phyloP scores from a whole-genome alignment of 2,797 vertebrate species.

The Clarias laeviceps region DNA sequence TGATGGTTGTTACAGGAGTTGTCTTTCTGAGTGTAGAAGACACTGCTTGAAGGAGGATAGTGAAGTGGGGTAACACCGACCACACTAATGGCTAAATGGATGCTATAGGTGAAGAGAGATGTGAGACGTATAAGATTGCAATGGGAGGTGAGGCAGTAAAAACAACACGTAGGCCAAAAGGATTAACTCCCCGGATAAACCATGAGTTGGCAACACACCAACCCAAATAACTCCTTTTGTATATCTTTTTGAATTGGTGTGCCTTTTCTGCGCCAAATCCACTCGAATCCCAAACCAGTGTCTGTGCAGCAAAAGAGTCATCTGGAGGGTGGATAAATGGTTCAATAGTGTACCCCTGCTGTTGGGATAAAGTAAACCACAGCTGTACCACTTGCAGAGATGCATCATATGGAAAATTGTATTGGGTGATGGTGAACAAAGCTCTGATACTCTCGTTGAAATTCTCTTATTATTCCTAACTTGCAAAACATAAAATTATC shows the following conservation, averaged over 20 bases:
- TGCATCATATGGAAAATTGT: background rate
- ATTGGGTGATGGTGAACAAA: background rate
- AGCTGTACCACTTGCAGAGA: slow-evolving; percentile 18
- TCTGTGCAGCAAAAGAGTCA: slow-evolving; percentile 10
- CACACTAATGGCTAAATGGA: background rate
- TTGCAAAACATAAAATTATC: background rate
- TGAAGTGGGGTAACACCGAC: background rate
- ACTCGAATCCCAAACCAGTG: slow-evolving; percentile 21
- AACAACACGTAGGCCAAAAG: slow-evolving; percentile 19
- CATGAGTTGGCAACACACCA: slow-evolving; percentile 17
- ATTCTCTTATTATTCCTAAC: background rate
- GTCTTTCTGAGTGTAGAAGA: background rate
- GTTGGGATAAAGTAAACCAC: background rate
- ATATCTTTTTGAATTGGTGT: slow-evolving; percentile 22
- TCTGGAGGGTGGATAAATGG: slow-evolving; percentile 1
- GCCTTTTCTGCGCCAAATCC: slow-evolving; percentile 36
- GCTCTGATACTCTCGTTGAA: background rate
- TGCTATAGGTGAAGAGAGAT: background rate
- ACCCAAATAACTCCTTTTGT: slow-evolving; percentile 39
- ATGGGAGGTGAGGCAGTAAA: background rate
- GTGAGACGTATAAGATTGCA: background rate
- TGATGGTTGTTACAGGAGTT: background rate
- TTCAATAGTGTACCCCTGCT: slow-evolving; percentile 27
- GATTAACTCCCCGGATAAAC: slow-evolving; percentile 33
- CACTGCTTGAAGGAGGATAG: too few relatives aligned